Conservation (phyloP, 1,140 invertebrate genomes). For the Tetragonula clypearis region DNA sequence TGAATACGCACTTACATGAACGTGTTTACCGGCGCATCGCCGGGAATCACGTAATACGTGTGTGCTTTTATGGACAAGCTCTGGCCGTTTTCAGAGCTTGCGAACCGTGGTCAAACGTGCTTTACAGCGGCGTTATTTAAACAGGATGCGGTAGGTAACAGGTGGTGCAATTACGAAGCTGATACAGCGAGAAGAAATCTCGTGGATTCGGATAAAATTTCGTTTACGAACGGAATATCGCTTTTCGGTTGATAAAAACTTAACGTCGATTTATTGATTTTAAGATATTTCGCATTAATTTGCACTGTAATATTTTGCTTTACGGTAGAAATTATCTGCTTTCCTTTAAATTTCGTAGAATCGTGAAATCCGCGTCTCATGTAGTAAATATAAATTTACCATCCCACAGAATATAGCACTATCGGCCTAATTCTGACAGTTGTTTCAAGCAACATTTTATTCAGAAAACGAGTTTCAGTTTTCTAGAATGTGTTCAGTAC, state of each 20-base stretch:
- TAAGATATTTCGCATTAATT: too few relatives aligned
- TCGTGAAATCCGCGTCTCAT: too few relatives aligned
- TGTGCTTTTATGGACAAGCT: background rate
- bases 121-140: constrained; percentile 7
- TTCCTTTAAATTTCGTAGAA: too few relatives aligned
- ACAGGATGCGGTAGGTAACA: constrained; percentile 6
- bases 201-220: background rate
- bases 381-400: too few relatives aligned
- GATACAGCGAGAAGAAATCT: background rate
- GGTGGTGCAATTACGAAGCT: constrained; percentile 8
- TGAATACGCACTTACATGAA: constrained; percentile 15
- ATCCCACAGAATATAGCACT: too few relatives aligned
- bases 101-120: constrained; percentile 2
- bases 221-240: background rate
- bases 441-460: too few relatives aligned
- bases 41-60: constrained; percentile 16
- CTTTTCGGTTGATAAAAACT: background rate
- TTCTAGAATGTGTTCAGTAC: too few relatives aligned
- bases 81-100: constrained; percentile 9
- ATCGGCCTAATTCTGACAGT: too few relatives aligned
- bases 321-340: too few relatives aligned
- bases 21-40: constrained; percentile 35
- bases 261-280: too few relatives aligned
- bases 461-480: too few relatives aligned
- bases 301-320: too few relatives aligned